Conservation (phyloP, 2,797 vertebrate genomes). For the Momotus momota region DNA sequence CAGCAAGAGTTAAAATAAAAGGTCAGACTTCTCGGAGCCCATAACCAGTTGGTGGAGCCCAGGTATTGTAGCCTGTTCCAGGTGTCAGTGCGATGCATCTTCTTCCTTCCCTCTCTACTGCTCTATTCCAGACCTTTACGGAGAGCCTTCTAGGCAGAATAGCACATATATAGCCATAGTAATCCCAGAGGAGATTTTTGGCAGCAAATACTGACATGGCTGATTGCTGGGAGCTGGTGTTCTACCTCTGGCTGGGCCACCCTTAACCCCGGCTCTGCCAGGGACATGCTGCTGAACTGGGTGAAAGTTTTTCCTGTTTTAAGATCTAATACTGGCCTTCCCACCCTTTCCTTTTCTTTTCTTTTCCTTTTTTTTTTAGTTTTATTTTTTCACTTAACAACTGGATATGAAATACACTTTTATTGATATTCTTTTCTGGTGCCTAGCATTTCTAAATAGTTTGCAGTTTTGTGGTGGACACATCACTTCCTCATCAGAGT, state of each 20-base stretch:
- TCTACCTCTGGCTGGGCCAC: background rate
- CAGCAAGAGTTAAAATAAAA: background rate
- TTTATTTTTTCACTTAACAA: background rate
- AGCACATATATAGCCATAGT: background rate
- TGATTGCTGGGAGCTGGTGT: background rate
- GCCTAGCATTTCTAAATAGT: background rate
- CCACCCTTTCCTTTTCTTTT: rapidly evolving
- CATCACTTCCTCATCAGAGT: background rate
- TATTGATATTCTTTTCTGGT: background rate
- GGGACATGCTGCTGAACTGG: rapidly evolving
- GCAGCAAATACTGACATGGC: background rate
- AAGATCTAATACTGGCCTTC: background rate
- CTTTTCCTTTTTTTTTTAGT: background rate
- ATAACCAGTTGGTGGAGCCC: constrained; percentile 7
- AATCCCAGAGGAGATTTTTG: background rate
- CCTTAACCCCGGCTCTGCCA: constrained; percentile 12
- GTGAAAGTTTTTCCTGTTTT: background rate
- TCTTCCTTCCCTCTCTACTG: background rate
- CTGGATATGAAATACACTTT: background rate
- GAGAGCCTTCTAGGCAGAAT: background rate
- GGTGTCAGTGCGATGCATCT: background rate
- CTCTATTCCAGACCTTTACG: background rate
- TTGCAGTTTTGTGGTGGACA: background rate
- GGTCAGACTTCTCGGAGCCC: background rate
- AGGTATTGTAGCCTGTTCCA: background rate